Evolutionary conservation across 2,797 vertebrate species (phyloP).

Genomic region (Meriones psammophilus): DNA sequence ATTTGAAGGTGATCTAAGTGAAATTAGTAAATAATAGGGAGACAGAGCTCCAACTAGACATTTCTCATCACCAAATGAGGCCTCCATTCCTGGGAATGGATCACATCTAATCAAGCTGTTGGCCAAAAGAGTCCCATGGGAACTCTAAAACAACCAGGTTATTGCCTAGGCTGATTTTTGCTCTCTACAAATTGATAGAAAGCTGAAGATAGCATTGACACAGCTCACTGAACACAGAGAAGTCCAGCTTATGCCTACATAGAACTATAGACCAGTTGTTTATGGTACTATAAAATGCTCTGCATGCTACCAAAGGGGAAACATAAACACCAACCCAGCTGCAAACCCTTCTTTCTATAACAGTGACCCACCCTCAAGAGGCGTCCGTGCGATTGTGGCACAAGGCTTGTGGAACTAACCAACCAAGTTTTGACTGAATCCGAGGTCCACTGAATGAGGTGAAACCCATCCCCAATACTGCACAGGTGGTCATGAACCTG

Average conservation of each 20-base stretch:
- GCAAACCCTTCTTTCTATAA: neutral
- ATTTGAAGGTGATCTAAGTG: neutral
- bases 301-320: neutral
- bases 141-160: neutral
- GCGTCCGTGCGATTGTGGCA: rapidly evolving
- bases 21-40: neutral
- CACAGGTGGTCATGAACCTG: neutral
- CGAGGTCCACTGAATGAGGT: neutral
- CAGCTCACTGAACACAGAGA: neutral
- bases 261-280: neutral
- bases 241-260: neutral
- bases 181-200: neutral
- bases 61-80: neutral
- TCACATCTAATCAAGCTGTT: neutral
- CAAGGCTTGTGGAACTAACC: neutral
- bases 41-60: neutral
- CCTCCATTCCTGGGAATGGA: neutral
- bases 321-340: neutral
- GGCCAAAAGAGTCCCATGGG: neutral
- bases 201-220: neutral
- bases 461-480: neutral
- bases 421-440: neutral
- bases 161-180: neutral
- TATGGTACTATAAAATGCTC: neutral
- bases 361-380: neutral